A percentile compares a stretch with the other conserved stretches of the same genome.
phyloP scores from a whole-genome alignment of 2,888 invertebrate genomes.

The Dermolepida albohirtum region DNA sequence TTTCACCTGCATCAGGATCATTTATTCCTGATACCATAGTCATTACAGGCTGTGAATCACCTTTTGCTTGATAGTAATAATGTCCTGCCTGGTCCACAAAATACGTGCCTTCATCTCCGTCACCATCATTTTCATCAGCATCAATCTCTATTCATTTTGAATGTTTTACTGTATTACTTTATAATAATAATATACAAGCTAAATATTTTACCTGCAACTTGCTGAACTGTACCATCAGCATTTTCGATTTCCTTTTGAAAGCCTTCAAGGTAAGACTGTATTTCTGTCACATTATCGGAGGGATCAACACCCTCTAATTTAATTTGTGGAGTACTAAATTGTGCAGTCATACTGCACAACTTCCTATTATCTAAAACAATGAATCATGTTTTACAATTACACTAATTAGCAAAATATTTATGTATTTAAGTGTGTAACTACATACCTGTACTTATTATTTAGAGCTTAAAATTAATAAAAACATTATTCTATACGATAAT shows the following conservation, averaged over 20 bases:
- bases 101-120: conserved; percentile 76
- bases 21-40: conserved; percentile 70
- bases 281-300: conserved; percentile 72
- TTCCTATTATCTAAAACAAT: conserved; percentile 10
- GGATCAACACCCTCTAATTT: conserved; percentile 65
- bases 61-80: conserved; percentile 83
- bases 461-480: neutral
- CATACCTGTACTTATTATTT: conserved; percentile 15
- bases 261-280: conserved; percentile 84
- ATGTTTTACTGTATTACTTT: neutral
- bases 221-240: conserved; percentile 65
- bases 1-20: conserved; percentile 62
- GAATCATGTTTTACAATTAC: conserved; percentile 1
- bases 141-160: conserved; percentile 48
- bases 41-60: conserved; percentile 74
- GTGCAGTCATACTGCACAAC: conserved; percentile 60
- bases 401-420: neutral
- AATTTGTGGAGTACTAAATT: conserved; percentile 60
- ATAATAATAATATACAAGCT: neutral
- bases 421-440: neutral
- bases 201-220: conserved; percentile 62
- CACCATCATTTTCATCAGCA: conserved; percentile 62
- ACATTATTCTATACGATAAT: too few relatives aligned
- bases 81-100: conserved; percentile 86
- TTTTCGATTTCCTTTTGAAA: conserved; percentile 85